phyloP scores from a whole-genome alignment of 1,140 invertebrate genomes.

The Conus ventricosus region DNA sequence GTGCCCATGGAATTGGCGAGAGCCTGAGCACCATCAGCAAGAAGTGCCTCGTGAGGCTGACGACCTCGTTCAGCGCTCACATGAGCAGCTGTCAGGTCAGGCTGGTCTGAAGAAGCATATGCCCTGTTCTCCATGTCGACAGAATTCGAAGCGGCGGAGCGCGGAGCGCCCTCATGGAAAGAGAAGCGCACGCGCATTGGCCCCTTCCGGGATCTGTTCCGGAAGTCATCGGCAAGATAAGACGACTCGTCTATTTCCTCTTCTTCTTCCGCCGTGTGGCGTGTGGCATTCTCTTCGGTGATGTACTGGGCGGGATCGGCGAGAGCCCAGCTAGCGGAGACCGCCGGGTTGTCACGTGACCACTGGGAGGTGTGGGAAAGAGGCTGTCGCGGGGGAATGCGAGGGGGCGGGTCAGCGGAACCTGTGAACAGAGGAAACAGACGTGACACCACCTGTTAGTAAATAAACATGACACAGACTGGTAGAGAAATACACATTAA shows the following conservation, averaged over 20 bases:
- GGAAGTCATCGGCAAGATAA: background rate
- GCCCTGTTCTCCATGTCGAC: background rate
- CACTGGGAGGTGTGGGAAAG: background rate
- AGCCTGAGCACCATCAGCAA: background rate
- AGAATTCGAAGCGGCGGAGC: background rate
- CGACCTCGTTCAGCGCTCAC: background rate
- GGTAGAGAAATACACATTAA: too few species aligned
- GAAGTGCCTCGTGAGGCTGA: background rate
- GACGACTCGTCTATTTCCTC: background rate
- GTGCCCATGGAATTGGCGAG: too few species aligned
- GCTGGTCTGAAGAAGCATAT: background rate
- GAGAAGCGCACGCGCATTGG: constrained; percentile 6
- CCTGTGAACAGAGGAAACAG: background rate
- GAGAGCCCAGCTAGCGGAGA: background rate
- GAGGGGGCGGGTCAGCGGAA: background rate
- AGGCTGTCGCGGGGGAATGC: constrained; percentile 16
- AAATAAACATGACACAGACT: too few species aligned
- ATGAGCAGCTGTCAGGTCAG: background rate
- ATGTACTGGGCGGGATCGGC: background rate
- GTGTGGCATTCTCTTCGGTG: background rate
- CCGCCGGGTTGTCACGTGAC: background rate
- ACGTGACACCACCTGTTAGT: too few species aligned
- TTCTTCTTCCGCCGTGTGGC: background rate
- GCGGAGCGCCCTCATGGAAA: background rate
- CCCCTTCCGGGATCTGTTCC: constrained; percentile 1